A percentile compares a stretch with the other conserved stretches of the same genome.
Evolutionary conservation across 37 sponge, comb jelly and placozoan species (phyloP).

Genomic region (Amphimedon queenslandica): DNA sequence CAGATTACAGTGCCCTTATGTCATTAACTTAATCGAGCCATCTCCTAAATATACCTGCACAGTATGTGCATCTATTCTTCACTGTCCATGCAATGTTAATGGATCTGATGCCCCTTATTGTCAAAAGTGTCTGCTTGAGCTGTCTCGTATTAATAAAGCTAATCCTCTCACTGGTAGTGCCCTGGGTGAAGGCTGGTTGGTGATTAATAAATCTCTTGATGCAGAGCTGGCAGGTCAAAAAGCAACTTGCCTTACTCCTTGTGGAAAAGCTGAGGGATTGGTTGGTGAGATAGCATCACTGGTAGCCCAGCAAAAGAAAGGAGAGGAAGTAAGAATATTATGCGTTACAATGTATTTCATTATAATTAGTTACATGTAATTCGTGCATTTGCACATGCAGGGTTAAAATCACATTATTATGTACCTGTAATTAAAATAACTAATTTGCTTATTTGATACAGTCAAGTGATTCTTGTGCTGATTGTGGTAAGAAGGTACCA

Average conservation of each 20-base stretch:
- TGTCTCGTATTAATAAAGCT: constrained; percentile 75
- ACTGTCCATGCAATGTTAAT: constrained; percentile 42
- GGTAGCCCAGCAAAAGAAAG: constrained; percentile 19
- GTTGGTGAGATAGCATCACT: constrained; percentile 38
- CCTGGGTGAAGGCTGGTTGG: constrained; percentile 70
- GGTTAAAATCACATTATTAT: too few relatives aligned
- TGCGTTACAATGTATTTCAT: neutral
- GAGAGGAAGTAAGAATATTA: constrained; percentile 22
- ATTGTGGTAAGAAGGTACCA: constrained; percentile 81
- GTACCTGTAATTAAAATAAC: too few relatives aligned
- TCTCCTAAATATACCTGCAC: constrained; percentile 34
- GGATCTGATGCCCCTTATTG: constrained; percentile 45
- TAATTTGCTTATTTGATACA: neutral
- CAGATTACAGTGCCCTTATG: constrained; percentile 26
- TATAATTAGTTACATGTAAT: too few relatives aligned
- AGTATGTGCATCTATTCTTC: constrained; percentile 55
- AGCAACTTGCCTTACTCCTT: constrained; percentile 24
- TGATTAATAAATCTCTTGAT: constrained; percentile 31
- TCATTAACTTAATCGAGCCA: constrained; percentile 14
- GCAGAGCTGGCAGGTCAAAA: constrained; percentile 17
- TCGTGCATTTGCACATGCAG: too few relatives aligned
- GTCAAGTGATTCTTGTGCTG: constrained; percentile 44
- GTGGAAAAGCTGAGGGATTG: constrained; percentile 21
- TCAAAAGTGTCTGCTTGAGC: constrained; percentile 56
- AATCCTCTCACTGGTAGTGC: constrained; percentile 69